These are phyloP conservation scores for Chunga burmeisteri DNA, from an alignment of 2,113 vertebrate species.

Conservation along the genomic window DNA sequence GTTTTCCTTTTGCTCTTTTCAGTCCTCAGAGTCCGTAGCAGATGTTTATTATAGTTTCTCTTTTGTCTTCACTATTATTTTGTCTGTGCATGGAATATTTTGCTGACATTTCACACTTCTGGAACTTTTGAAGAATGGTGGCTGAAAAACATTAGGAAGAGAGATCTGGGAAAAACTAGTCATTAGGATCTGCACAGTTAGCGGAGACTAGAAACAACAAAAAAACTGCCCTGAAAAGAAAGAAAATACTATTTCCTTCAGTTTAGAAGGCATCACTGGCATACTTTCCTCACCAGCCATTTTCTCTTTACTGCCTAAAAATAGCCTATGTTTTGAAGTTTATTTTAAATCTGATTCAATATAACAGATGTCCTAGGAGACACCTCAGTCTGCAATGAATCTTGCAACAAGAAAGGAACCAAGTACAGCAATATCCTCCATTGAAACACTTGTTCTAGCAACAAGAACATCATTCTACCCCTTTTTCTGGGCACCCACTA, in stretches of 20 bases:
- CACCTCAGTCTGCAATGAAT: not conserved
- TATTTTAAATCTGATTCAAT: not conserved
- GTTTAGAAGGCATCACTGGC: not conserved
- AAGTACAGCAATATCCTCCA: not conserved
- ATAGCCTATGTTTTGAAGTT: not conserved
- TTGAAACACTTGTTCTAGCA: not conserved
- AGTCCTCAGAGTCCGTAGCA: not conserved
- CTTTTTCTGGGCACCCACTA: not conserved
- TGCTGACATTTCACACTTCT: not conserved
- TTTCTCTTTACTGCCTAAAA: not conserved
- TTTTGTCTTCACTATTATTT: not conserved
- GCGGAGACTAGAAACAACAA: not conserved
- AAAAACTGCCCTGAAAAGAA: not conserved
- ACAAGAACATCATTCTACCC: not conserved
- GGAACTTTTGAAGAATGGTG: not conserved
- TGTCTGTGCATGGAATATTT: not conserved
- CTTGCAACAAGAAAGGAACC: not conserved
- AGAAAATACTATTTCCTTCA: not conserved
- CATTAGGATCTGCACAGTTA: not conserved
- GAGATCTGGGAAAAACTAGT: not conserved
- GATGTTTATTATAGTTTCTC: constrained; percentile 2
- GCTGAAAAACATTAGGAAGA: not conserved
- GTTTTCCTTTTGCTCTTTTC: not conserved
- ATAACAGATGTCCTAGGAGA: not conserved
- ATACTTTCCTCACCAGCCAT: not conserved